These are phyloP conservation scores for Alviniconcha strummeri DNA, from an alignment of 2,888 invertebrate genomes.

Conservation along the genomic window DNA sequence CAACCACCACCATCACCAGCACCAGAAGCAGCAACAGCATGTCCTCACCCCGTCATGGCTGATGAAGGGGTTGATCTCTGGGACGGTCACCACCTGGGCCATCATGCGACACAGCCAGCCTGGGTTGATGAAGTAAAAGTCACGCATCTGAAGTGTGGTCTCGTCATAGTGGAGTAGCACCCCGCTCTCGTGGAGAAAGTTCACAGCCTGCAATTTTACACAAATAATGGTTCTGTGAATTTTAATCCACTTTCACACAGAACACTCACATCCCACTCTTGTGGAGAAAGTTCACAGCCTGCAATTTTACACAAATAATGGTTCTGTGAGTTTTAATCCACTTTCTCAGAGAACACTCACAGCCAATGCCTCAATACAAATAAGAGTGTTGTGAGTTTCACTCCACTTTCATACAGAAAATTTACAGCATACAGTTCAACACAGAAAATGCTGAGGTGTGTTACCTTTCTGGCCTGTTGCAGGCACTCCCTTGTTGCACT, in stretches of 20 bases:
- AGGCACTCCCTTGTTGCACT: too few species aligned
- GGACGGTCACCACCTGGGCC: slow-evolving; percentile 69
- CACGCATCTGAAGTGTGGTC: slow-evolving; percentile 59
- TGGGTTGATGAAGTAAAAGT: slow-evolving; percentile 70
- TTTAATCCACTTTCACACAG: too few species aligned
- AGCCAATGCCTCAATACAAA: too few species aligned
- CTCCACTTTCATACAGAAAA: slow-evolving; percentile 56
- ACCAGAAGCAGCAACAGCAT: too few species aligned
- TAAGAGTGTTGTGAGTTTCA: too few species aligned
- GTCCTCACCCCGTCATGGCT: slow-evolving; percentile 61
- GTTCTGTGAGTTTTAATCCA: too few species aligned
- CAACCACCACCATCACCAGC: too few species aligned
- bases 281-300: slow-evolving; percentile 63
- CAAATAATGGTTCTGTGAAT: too few species aligned
- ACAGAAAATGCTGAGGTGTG: too few species aligned
- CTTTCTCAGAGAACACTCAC: too few species aligned
- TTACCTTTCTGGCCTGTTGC: too few species aligned
- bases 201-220: slow-evolving; percentile 57
- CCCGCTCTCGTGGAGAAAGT: slow-evolving; percentile 68
- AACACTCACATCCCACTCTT: slow-evolving; percentile 53
- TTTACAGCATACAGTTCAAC: slow-evolving; percentile 57
- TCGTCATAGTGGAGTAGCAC: slow-evolving; percentile 69
- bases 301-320: too few species aligned
- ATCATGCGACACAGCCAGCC: slow-evolving; percentile 72
- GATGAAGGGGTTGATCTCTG: slow-evolving; percentile 69